phyloP scores from a whole-genome alignment of 2,113 vertebrate genomes.

The Psettodes erumei region DNA sequence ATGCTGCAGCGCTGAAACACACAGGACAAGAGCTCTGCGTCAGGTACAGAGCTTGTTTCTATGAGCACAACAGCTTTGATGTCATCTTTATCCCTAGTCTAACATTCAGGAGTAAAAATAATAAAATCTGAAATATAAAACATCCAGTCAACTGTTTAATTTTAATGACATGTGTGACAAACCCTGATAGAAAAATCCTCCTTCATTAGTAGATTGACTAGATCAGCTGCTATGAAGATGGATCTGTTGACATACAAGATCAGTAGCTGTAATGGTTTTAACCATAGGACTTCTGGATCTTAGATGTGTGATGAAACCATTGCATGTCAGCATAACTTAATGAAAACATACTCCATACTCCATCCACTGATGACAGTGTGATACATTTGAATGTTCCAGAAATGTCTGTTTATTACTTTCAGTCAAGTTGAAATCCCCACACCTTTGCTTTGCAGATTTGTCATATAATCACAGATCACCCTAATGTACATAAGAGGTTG shows the following conservation, averaged over 20 bases:
- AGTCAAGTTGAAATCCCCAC: too few relatives aligned
- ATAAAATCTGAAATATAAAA: background rate
- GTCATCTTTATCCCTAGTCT: background rate
- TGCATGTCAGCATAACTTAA: background rate
- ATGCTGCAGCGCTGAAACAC: constrained; percentile 49
- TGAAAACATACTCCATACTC: too few relatives aligned
- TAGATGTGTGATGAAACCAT: background rate
- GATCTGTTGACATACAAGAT: background rate
- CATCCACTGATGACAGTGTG: background rate
- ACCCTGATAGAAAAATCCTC: background rate
- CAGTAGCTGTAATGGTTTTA: background rate
- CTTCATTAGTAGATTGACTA: background rate
- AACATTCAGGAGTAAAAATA: background rate
- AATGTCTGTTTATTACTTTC: background rate
- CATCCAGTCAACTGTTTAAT: background rate
- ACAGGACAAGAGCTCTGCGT: constrained; percentile 46
- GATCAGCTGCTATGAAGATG: background rate
- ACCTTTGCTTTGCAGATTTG: too few relatives aligned
- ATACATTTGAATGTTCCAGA: background rate
- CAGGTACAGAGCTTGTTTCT: constrained; percentile 24
- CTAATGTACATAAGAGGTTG: constrained; percentile 5
- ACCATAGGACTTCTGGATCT: background rate
- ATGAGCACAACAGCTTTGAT: constrained; percentile 1
- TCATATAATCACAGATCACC: constrained; percentile 9
- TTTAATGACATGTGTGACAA: background rate